These are phyloP conservation scores for Clivina fossor DNA, from an alignment of 2,888 invertebrate species.

Conservation along the genomic window DNA sequence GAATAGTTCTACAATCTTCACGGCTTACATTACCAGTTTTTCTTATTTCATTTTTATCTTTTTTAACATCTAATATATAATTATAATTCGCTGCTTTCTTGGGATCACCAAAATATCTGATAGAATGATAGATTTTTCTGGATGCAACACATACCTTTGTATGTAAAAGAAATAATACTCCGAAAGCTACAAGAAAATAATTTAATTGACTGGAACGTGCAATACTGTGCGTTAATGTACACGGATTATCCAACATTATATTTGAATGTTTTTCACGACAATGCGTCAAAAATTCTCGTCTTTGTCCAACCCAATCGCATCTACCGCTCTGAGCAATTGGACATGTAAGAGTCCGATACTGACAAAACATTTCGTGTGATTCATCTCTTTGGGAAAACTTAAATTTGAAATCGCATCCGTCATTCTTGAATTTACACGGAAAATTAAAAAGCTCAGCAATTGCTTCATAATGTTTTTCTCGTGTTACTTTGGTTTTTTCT, in stretches of 20 bases:
- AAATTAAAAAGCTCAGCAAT: not conserved
- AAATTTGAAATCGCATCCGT: not conserved
- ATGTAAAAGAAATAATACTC: not conserved
- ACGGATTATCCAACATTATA: not conserved
- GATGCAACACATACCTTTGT: not conserved
- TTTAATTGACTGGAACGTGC: not conserved
- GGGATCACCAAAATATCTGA: not conserved
- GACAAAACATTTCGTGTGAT: not conserved
- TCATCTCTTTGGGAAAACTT: not conserved
- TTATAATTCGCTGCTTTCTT: not conserved
- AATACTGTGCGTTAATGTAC: not conserved
- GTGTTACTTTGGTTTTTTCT: not conserved
- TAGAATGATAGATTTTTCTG: constrained; percentile 1
- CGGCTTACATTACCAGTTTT: not conserved
- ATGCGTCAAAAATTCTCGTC: not conserved
- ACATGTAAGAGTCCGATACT: not conserved
- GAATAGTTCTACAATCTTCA: not conserved
- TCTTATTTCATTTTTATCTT: not conserved
- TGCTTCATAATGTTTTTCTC: not conserved
- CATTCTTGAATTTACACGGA: not conserved
- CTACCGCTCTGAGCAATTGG: not conserved
- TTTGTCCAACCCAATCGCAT: not conserved
- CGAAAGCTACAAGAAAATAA: not conserved
- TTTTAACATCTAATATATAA: not conserved
- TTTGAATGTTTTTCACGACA: not conserved